Base-by-base conservation (phyloP, 2,888 invertebrate genomes). In the Antheraea assamensis region DNA sequence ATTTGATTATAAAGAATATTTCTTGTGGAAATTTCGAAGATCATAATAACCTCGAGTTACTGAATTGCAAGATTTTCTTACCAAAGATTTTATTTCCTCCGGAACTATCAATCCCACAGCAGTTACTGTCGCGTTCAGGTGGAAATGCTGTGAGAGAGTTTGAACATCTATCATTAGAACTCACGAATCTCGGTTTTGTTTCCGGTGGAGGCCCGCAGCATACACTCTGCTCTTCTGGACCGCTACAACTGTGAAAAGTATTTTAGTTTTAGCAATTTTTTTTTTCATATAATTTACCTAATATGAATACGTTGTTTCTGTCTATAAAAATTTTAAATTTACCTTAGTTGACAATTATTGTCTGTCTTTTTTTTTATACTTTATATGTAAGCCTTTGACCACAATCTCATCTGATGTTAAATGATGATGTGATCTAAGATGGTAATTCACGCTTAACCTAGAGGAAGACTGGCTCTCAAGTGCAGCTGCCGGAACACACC, bases 151-250 rank as follows among this genome's bases (percentile, higher is more conserved):
- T 49, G 21, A 68, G 21, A 3, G n/a, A 1, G 3, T 24, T 8
- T 13, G 35, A 68, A 10, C 68, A 68, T 31, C 5, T 66, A 30
- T 4, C 19, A 31, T 19, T 31, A 30, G 31, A 31, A 8, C 4
- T 66, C 4, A 7, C 3, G 2, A 30, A 30, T 66, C 21, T 17
- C 17, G 31, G 27, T 21, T 35, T n/a, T n/a, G 35, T 21, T 35
- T 35, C 35, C 19, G 35, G 35, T 35, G 21, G 35, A n/a, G 31
- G 77, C 71, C 8, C 83, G 80, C 93, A 88, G 82, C 93, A 89
- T 58, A 95, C 84, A 84, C 89, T 88, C 76, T 82, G 87, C 71
- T 78, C 30, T 10, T 79, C 83, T 3, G 81, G 70, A 31, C 87
- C 86, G 10, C 75, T 55, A 74, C 90, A 92, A 74, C 91, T 88